Evolutionary conservation across 2,797 vertebrate species (phyloP).

Genomic region (Lindbergichthys nudifrons): DNA sequence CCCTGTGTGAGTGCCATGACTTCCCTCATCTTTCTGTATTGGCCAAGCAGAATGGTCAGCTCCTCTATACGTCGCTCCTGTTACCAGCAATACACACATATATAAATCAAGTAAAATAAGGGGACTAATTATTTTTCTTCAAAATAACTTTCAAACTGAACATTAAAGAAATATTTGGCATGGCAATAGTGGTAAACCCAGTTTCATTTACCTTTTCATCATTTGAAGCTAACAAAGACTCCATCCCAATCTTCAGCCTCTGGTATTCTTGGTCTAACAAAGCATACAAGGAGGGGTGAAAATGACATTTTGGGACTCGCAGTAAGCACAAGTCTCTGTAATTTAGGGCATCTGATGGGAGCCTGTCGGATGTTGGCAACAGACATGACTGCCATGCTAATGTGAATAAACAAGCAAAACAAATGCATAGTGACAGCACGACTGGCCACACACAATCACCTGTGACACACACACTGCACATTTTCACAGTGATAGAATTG

Average conservation of each 20-base stretch:
- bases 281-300: constrained; percentile 7
- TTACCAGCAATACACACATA: neutral
- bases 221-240: constrained; percentile 91
- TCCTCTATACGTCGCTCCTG: constrained; percentile 97
- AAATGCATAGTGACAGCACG: constrained; percentile 59
- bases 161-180: neutral
- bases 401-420: constrained; percentile 55
- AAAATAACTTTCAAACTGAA: neutral
- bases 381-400: constrained; percentile 67
- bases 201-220: constrained; percentile 91
- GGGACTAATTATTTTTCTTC: neutral
- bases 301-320: constrained; percentile 3
- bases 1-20: constrained; percentile 76
- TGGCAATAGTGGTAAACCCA: no score
- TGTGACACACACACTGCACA: constrained; percentile 41
- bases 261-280: constrained; percentile 94
- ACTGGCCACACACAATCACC: constrained; percentile 42
- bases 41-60: constrained; percentile 87
- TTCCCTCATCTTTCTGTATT: constrained; percentile 92
- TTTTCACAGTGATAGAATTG: neutral
- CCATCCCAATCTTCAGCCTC: constrained; percentile 93
- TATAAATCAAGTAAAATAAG: neutral
- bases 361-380: constrained; percentile 28
- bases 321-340: neutral
- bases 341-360: constrained; percentile 39